These are phyloP conservation scores for Cydia amplana DNA, from an alignment of 1,140 invertebrate species.

Conservation along the genomic window DNA sequence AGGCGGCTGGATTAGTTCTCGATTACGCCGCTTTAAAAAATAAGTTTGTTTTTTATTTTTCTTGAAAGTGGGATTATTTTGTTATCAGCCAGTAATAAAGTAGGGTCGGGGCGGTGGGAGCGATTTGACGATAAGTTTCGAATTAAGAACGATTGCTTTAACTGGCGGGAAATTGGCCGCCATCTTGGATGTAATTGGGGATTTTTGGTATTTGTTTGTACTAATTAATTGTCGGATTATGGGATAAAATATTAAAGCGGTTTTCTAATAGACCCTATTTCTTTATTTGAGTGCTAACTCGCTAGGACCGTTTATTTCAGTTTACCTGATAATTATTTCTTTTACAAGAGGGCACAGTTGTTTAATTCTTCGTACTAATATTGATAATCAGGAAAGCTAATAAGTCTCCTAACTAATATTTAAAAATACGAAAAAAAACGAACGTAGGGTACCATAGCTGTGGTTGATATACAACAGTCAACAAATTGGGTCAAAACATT, in stretches of 20 bases:
- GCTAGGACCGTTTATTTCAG: too few species aligned
- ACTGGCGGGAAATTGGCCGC: constrained; percentile 26
- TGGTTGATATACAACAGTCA: too few species aligned
- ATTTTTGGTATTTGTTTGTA: constrained; percentile 18
- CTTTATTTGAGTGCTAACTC: not conserved
- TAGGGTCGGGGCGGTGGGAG: constrained; percentile 46
- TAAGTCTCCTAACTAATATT: too few species aligned
- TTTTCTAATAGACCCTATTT: not conserved
- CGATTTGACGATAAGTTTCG: constrained; percentile 26
- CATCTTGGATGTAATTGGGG: constrained; percentile 20
- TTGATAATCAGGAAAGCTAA: too few species aligned
- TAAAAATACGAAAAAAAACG: too few species aligned
- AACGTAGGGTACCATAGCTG: too few species aligned
- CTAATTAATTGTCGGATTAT: not conserved
- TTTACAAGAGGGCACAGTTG: too few species aligned
- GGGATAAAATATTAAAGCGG: not conserved
- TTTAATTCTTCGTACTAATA: too few species aligned
- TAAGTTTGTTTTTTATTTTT: constrained; percentile 24
- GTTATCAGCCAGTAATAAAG: constrained; percentile 69
- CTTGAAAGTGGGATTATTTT: constrained; percentile 57
- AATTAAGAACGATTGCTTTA: constrained; percentile 27
- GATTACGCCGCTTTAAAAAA: not conserved
- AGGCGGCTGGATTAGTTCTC: not conserved
- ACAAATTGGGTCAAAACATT: too few species aligned
- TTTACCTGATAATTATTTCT: too few species aligned